phyloP scores from a whole-genome alignment of 2,888 invertebrate species.

The Drosophila nigritarsus region DNA sequence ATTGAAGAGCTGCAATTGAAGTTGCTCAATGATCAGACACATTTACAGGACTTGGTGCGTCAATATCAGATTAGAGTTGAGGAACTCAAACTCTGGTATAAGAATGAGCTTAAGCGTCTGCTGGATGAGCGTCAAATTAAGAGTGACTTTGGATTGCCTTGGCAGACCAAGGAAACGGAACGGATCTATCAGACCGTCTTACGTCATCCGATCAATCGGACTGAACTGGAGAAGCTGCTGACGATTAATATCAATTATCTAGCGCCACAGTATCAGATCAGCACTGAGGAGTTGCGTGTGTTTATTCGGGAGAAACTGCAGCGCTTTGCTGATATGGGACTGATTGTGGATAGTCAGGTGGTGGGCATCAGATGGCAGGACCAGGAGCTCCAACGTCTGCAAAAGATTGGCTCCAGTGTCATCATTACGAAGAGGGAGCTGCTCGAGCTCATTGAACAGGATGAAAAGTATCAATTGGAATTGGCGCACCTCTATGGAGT shows the following conservation, averaged over 20 bases:
- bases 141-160: constrained; percentile 63
- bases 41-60: constrained; percentile 64
- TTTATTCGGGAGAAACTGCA: constrained; percentile 79
- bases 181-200: constrained; percentile 70
- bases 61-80: constrained; percentile 77
- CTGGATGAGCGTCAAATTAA: constrained; percentile 69
- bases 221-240: constrained; percentile 69
- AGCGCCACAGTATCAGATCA: constrained; percentile 69
- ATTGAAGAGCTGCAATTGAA: constrained; percentile 80
- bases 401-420: constrained; percentile 73
- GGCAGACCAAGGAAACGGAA: constrained; percentile 79
- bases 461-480: constrained; percentile 71
- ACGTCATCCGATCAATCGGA: constrained; percentile 67
- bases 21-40: constrained; percentile 69
- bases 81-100: constrained; percentile 79
- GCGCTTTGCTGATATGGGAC: constrained; percentile 75
- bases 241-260: constrained; percentile 49
- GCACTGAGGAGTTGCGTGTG: constrained; percentile 71
- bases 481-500: constrained; percentile 74
- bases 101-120: constrained; percentile 72
- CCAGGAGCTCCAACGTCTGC: constrained; percentile 77
- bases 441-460: constrained; percentile 72
- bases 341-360: constrained; percentile 47
- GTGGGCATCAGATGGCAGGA: constrained; percentile 62
- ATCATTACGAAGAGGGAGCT: constrained; percentile 80